Evolutionary conservation across 2,113 vertebrate species (phyloP).

Genomic region (Cariama cristata): DNA sequence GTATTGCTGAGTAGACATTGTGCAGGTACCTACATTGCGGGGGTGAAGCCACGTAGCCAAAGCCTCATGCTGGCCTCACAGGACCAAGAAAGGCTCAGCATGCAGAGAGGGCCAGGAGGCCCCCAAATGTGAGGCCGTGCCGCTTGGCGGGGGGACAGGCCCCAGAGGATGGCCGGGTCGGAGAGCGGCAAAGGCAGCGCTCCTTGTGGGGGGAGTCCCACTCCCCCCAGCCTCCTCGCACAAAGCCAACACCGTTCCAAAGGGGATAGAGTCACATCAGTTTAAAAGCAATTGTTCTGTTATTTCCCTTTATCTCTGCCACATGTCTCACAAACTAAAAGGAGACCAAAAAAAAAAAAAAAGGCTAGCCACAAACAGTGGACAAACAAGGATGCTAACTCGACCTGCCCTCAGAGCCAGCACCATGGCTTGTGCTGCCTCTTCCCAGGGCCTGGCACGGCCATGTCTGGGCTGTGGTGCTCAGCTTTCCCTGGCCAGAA

Average conservation of each 20-base stretch:
- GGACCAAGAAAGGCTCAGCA: background rate
- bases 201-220: background rate
- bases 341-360: background rate
- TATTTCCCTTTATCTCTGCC: background rate
- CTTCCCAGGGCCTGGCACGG: background rate
- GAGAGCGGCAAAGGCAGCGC: background rate
- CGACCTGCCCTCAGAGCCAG: background rate
- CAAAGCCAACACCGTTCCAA: background rate
- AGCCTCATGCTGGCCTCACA: rapidly evolving
- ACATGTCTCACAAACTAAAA: background rate
- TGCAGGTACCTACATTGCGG: rapidly evolving
- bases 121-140: rapidly evolving
- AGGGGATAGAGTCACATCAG: rapidly evolving
- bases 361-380: background rate
- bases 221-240: background rate
- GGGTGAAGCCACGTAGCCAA: background rate
- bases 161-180: background rate
- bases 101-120: background rate
- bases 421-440: background rate
- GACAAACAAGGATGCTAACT: background rate
- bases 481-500: background rate
- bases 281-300: background rate
- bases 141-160: background rate
- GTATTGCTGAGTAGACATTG: background rate
- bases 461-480: background rate